Conservation (phyloP, 2,888 invertebrate genomes). For the Biston betularia region DNA sequence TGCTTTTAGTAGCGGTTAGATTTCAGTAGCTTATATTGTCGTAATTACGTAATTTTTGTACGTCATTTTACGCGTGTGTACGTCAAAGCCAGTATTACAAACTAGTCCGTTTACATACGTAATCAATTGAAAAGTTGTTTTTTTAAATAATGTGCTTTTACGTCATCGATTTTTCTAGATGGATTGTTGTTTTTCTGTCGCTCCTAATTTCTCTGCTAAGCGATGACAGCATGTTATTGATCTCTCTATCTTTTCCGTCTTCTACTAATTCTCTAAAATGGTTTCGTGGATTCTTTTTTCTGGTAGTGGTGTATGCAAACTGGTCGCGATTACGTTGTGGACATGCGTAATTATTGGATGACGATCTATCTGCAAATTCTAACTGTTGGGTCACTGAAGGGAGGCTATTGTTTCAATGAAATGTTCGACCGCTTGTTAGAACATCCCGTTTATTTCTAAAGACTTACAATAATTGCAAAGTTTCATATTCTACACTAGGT, state of each 20-base stretch:
- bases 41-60: neutral
- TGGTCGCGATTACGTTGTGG: too few relatives aligned
- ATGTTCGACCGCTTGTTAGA: too few relatives aligned
- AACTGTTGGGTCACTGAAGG: too few relatives aligned
- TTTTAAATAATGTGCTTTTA: neutral
- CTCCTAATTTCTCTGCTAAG: neutral
- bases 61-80: neutral
- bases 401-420: too few relatives aligned
- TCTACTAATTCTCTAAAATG: too few relatives aligned
- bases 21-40: slow-evolving; percentile 1
- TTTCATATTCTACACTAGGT: too few relatives aligned
- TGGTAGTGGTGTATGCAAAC: too few relatives aligned
- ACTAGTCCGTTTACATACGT: neutral
- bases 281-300: neutral
- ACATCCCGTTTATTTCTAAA: too few relatives aligned
- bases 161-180: neutral
- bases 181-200: neutral
- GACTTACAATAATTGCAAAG: too few relatives aligned
- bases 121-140: neutral
- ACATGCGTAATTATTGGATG: too few relatives aligned
- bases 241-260: neutral
- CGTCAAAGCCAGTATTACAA: neutral
- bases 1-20: slow-evolving; percentile 22
- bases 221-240: neutral
- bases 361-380: too few relatives aligned